Evolutionary conservation across 2,888 invertebrate species (phyloP).

Genomic region (Itoplectis maculator): DNA sequence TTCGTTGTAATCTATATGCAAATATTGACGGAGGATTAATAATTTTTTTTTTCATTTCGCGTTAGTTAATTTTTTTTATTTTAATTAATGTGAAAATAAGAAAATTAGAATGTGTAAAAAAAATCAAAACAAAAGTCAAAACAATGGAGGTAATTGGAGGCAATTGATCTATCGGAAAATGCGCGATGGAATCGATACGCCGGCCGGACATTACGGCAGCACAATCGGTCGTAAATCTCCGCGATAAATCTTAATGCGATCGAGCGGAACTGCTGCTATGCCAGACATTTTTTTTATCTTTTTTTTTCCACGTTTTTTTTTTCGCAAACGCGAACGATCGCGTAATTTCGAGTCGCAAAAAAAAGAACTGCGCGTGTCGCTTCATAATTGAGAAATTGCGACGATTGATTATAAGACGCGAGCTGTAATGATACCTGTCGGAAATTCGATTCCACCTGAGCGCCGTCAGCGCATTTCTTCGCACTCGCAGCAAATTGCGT

Average conservation of each 20-base stretch:
- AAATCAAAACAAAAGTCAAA: neutral
- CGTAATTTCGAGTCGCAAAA: neutral
- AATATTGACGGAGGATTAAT: too few species aligned
- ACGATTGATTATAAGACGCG: neutral
- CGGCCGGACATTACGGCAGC: neutral
- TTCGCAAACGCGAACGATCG: neutral
- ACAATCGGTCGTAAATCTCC: slow-evolving; percentile 26
- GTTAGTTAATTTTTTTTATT: neutral
- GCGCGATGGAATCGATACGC: neutral
- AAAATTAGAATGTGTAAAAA: neutral
- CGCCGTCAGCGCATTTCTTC: slow-evolving; percentile 23
- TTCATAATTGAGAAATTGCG: neutral
- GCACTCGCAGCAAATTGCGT: neutral
- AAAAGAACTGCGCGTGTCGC: neutral
- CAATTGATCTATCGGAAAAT: neutral
- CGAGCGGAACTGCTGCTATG: neutral
- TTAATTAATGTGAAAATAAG: neutral
- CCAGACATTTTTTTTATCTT: neutral
- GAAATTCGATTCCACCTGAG: slow-evolving; percentile 8
- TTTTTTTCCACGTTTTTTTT: neutral
- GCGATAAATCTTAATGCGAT: neutral
- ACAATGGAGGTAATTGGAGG: neutral
- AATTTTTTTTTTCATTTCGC: neutral
- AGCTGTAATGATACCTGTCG: neutral
- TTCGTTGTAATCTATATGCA: neutral